Conservation (phyloP, 2,113 vertebrate species). For the Gallinago undulata region DNA sequence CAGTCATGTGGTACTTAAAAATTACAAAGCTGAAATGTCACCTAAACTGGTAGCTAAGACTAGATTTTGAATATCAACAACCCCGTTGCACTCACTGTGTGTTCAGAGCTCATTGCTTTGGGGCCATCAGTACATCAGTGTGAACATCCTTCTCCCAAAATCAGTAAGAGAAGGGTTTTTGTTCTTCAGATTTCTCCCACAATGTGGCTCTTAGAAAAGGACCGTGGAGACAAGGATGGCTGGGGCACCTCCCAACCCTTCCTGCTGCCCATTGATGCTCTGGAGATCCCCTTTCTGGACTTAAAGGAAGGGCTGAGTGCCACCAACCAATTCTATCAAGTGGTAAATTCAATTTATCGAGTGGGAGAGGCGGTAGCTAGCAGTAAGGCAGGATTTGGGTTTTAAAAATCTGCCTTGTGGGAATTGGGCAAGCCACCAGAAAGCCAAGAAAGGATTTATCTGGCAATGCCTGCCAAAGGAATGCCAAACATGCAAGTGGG, state of each 20-base stretch:
- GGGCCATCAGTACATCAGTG: neutral
- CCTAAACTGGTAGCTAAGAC: neutral
- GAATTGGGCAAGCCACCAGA: slow-evolving; percentile 41
- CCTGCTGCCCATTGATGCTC: neutral
- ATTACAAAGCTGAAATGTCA: neutral
- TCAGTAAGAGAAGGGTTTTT: neutral
- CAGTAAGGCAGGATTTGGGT: neutral
- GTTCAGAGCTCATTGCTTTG: neutral
- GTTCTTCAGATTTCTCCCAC: neutral
- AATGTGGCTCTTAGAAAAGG: neutral
- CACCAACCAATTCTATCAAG: neutral
- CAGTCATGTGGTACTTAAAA: neutral
- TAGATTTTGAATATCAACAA: neutral
- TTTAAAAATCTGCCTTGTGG: slow-evolving; percentile 29
- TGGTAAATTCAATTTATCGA: slow-evolving; percentile 27
- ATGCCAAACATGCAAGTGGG: neutral
- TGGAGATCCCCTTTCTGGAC: neutral
- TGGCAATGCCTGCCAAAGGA: neutral
- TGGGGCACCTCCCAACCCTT: neutral
- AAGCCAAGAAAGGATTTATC: slow-evolving; percentile 51
- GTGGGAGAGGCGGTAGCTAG: neutral
- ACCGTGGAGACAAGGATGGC: neutral
- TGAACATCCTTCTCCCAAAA: neutral
- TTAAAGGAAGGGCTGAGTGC: neutral
- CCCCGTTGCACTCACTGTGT: neutral